phyloP scores from a whole-genome alignment of 2,113 vertebrate species.

The Urocynchramus pylzowi region DNA sequence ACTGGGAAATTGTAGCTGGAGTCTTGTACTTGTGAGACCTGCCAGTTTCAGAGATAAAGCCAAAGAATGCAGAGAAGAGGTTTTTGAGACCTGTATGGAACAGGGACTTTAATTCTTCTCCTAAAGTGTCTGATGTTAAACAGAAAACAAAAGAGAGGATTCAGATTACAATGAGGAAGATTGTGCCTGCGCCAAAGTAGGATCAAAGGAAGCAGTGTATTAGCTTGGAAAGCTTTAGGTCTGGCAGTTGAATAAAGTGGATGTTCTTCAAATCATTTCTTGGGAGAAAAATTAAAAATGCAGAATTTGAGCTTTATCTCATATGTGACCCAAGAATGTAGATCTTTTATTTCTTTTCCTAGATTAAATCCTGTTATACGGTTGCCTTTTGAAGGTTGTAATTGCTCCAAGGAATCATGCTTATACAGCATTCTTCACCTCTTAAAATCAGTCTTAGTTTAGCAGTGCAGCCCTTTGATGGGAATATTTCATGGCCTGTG shows the following conservation, averaged over 20 bases:
- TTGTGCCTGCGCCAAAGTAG: neutral
- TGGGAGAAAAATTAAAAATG: neutral
- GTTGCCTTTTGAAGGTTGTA: slow-evolving; percentile 17
- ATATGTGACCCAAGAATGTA: neutral
- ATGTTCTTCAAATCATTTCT: slow-evolving; percentile 17
- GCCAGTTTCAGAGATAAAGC: neutral
- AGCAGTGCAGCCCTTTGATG: neutral
- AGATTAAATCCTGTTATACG: slow-evolving; percentile 15
- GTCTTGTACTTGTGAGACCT: neutral
- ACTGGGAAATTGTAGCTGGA: neutral
- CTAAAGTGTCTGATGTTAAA: neutral
- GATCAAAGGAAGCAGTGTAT: slow-evolving; percentile 26
- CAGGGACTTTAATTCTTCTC: neutral
- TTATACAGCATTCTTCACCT: slow-evolving; percentile 1
- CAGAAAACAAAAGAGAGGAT: slow-evolving; percentile 22
- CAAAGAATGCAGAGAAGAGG: neutral
- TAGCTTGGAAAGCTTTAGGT: slow-evolving; percentile 34
- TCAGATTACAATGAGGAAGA: neutral
- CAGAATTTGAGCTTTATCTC: neutral
- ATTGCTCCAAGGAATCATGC: neutral
- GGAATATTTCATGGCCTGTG: neutral
- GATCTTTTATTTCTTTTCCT: slow-evolving; percentile 1
- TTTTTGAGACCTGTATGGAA: neutral
- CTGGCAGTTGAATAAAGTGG: slow-evolving; percentile 41
- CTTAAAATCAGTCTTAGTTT: neutral